Evolutionary conservation across 2,888 invertebrate species (phyloP).

Genomic region (Macrostomum cliftonense): DNA sequence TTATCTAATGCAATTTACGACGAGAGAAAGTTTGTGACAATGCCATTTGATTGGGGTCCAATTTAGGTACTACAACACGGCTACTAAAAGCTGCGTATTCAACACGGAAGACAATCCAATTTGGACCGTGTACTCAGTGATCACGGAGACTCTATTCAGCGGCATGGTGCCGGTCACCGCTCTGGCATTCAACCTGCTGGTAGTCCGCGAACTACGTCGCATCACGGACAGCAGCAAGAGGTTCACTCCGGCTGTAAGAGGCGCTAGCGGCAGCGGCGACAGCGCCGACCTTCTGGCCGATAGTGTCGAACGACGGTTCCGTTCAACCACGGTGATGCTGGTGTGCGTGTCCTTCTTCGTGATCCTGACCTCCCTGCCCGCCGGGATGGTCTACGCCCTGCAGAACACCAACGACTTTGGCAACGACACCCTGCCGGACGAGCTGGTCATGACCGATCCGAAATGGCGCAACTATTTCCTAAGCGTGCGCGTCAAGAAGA

Average conservation of each 20-base stretch:
- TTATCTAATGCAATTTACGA: too few species aligned
- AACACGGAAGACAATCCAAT: conserved; percentile 13
- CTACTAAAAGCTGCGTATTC: not conserved
- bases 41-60: too few species aligned
- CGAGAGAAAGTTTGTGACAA: too few species aligned
- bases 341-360: conserved; percentile 34
- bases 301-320: conserved; percentile 8
- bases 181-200: conserved; percentile 29
- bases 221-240: conserved; percentile 16
- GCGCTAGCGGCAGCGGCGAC: conserved; percentile 11
- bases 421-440: conserved; percentile 16
- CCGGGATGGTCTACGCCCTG: conserved; percentile 28
- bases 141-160: conserved; percentile 27
- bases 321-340: conserved; percentile 30
- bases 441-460: conserved; percentile 14
- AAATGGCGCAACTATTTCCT: conserved; percentile 19
- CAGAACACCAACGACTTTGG: conserved; percentile 20
- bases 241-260: not conserved
- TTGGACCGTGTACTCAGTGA: conserved; percentile 24
- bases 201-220: conserved; percentile 27
- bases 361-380: conserved; percentile 32
- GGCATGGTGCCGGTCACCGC: conserved; percentile 26
- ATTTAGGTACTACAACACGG: too few species aligned
- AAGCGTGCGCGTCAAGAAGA: conserved; percentile 14
- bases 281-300: conserved; percentile 3